Percentiles rank a stretch among this genome's conserved stretches.
These are phyloP conservation scores for Notodonta dromedarius DNA, from an alignment of 2,888 invertebrate species.

Conservation along the genomic window DNA sequence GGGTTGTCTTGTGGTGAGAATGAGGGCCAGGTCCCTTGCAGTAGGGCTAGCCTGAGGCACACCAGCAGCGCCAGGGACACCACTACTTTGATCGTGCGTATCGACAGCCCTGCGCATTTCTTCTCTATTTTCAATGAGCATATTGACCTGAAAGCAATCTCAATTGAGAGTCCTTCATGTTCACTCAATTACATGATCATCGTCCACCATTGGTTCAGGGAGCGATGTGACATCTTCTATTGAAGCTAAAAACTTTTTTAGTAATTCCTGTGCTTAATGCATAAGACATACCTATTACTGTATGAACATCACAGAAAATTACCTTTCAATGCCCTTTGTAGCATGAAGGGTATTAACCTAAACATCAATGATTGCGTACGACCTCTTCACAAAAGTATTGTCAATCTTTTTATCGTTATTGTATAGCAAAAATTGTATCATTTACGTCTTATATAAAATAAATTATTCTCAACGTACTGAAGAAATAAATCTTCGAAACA, in stretches of 20 bases:
- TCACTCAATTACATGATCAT: no score
- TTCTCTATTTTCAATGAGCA: constrained; percentile 71
- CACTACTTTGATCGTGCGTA: constrained; percentile 86
- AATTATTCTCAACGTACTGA: neutral
- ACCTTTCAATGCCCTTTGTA: no score
- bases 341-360: no score
- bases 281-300: no score
- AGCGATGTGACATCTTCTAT: no score
- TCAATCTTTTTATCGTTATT: neutral
- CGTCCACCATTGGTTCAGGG: no score
- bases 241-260: no score
- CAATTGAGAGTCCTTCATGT: neutral
- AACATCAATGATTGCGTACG: neutral
- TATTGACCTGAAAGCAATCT: constrained; percentile 58
- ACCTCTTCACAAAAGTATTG: neutral
- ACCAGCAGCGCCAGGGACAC: constrained; percentile 87
- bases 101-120: constrained; percentile 81
- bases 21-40: constrained; percentile 91
- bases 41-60: constrained; percentile 88
- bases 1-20: constrained; percentile 95
- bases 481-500: constrained; percentile 9
- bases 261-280: no score
- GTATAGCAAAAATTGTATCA: neutral
- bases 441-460: neutral
- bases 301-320: no score